Percentiles rank a stretch among this genome's conserved stretches.
Evolutionary conservation across 2,113 vertebrate species (phyloP).

Genomic region (Aix galericulata): DNA sequence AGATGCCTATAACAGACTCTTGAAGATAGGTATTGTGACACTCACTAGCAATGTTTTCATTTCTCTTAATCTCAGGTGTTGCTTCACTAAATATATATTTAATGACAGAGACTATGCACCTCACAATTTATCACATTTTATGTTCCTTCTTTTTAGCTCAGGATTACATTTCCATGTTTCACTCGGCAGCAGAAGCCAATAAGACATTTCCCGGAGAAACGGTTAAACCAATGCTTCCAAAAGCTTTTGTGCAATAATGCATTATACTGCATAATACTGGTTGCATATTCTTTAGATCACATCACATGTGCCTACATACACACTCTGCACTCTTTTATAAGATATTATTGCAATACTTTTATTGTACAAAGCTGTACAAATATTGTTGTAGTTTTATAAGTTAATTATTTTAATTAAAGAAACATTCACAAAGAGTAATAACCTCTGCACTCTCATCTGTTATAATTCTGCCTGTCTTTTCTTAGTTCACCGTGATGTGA

Average conservation of each 20-base stretch:
- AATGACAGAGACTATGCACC: neutral
- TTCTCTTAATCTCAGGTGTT: neutral
- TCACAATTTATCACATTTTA: neutral
- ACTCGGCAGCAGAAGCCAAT: neutral
- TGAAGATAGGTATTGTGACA: neutral
- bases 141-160: neutral
- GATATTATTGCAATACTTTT: neutral
- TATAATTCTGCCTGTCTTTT: neutral
- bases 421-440: neutral
- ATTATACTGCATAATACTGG: neutral
- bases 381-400: neutral
- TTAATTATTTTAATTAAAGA: neutral
- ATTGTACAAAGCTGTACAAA: neutral
- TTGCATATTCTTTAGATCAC: neutral
- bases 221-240: neutral
- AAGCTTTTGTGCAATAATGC: neutral
- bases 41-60: neutral
- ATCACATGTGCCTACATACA: neutral
- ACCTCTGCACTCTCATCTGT: neutral
- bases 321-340: neutral
- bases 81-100: neutral
- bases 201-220: neutral
- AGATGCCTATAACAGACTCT: neutral
- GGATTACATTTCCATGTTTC: neutral
- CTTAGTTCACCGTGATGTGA: neutral